Evolutionary conservation across 2,888 invertebrate genomes (phyloP), one percentile per base, ranked within the genome.

Genomic region (Allygus modestus): DNA sequence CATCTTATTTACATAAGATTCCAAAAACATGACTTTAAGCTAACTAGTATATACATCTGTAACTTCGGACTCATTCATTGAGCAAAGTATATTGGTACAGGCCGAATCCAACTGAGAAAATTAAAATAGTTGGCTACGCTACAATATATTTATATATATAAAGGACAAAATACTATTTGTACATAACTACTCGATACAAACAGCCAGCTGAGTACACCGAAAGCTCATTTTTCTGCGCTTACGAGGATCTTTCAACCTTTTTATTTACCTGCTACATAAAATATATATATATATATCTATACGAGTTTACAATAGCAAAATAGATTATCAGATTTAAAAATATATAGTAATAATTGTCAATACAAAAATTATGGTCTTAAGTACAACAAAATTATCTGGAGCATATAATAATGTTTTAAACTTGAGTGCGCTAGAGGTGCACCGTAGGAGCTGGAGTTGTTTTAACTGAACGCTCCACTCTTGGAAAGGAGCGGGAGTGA

Each of bases 71-170:
- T 43, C 77, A 73, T 46, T 77, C 77, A 28, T 77, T 77, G 77
- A 77, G 77, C 77, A 77, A 46, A 43, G 77, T 77, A 77, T 73
- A 73, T 77, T 51, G 77, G 77, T 77, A 28, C 77, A 77, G 77
- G 77, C 77, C 77, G 31, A 46, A 46, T 23, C 11, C 28, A 51
- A 46, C 46, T 77, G 15, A 46, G 0, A 1, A 43, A 41, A 77
- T 23, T 7, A 77, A 51, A 28, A 77, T 51, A 77, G 9, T 31
- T 11, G 20, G 23, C 77, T 77, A 51, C 23, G 26, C 28, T 77
- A 77, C 41, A 51, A 77, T 51, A 77, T 69, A 26, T 46, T 51
- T 46, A 77, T 51, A 77, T 69, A 26, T 46, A 77, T 46, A 51
- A 46, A 77, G 51, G 37, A 73, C 73, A 73, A 77, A 51, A 46